Evolutionary conservation across 2,113 vertebrate genomes (phyloP), one percentile per base, ranked within the genome.

Genomic region (Enhydra lutris): DNA sequence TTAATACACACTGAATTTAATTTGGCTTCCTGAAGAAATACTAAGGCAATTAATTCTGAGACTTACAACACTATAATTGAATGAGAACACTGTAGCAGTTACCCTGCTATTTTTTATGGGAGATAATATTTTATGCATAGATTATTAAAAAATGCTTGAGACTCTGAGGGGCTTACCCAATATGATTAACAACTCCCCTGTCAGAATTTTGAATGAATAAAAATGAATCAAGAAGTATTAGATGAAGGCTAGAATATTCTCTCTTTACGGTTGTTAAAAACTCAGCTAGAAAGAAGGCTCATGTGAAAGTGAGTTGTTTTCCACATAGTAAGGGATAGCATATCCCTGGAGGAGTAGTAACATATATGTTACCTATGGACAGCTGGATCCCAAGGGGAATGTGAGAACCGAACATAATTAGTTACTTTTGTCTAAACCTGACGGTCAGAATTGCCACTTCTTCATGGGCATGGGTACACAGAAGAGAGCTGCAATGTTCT

Each of bases 1-100:
- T 89, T 94, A 78, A 86, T 50, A 57, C 12, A 55, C 0, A 39
- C 31, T 52, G 26, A 79, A 50, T 31, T 85, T 45, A 71, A 92
- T 76, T 95, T 94, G 12, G 39, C 71, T 90, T 94, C 36, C 84
- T 87, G 59, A 90, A 88, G 86, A 95, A 87, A 39, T 71, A 81
- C 26, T n/a, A 86, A 79, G 4, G 2, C 55, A 85, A 39, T 87
- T 83, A 87, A 92, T 96, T 83, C 55, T 17, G 42, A 91, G 26
- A 24, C 15, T 96, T 96, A 89, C 18, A 69, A 82, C 31, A 84
- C 18, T 59, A 42, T 78, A 94, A 95, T 42, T 91, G 36, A 65
- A 87, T 71, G 36, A 92, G 71, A 92, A 82, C 18, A 15, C 5
- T 42, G 1, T 47, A 61, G 36, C 26, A 50, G 24, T 26, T 83